A percentile compares a stretch with the other conserved stretches of the same genome.
These are phyloP conservation scores for Bubalus kerabau DNA, from an alignment of 2,113 vertebrate species.

Conservation along the genomic window DNA sequence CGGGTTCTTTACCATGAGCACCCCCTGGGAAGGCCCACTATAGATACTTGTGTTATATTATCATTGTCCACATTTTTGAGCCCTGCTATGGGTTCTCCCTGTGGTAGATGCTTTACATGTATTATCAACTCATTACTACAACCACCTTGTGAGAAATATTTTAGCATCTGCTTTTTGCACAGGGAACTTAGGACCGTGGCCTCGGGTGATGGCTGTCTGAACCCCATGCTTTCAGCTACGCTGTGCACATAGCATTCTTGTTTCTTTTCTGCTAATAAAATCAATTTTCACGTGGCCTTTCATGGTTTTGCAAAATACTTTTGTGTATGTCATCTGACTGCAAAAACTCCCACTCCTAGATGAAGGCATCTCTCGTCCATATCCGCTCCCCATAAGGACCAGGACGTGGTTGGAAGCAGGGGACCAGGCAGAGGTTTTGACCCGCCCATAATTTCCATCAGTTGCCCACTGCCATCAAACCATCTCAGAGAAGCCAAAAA, in stretches of 20 bases:
- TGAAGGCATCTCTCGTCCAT: neutral
- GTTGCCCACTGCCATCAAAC: neutral
- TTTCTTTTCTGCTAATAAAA: neutral
- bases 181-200: neutral
- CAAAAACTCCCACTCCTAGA: neutral
- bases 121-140: accelerated
- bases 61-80: neutral
- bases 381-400: neutral
- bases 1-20: too few species aligned
- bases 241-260: neutral
- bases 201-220: neutral
- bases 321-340: neutral
- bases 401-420: neutral
- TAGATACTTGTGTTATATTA: accelerated
- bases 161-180: neutral
- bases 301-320: neutral
- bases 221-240: accelerated
- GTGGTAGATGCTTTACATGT: accelerated
- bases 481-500: neutral
- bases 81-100: accelerated
- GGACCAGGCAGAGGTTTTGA: neutral
- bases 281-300: neutral
- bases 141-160: accelerated
- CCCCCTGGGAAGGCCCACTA: neutral
- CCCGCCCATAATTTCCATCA: neutral